A percentile compares a stretch with the other conserved stretches of the same genome.
Conservation (phyloP, 2,888 invertebrate species). For the Leptogaster cylindrica region DNA sequence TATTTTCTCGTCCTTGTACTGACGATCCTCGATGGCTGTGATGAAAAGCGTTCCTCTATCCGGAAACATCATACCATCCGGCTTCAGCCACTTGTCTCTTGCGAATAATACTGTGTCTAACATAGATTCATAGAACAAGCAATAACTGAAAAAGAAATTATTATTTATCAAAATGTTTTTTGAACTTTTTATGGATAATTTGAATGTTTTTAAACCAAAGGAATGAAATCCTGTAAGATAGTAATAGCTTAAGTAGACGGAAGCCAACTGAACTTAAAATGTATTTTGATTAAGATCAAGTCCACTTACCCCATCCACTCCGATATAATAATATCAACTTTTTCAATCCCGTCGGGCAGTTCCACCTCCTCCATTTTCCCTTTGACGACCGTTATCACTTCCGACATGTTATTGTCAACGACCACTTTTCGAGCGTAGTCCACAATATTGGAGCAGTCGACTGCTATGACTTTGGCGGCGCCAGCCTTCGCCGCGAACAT, state of each 20-base stretch:
- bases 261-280: too few species aligned
- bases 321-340: slow-evolving; percentile 90
- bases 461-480: slow-evolving; percentile 91
- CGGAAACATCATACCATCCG: slow-evolving; percentile 93
- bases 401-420: slow-evolving; percentile 80
- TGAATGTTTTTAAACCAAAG: too few species aligned
- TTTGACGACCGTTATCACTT: slow-evolving; percentile 83
- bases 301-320: slow-evolving; percentile 78
- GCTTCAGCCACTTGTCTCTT: slow-evolving; percentile 94
- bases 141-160: slow-evolving; percentile 65
- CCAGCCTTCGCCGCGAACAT: slow-evolving; percentile 99
- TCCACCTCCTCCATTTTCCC: slow-evolving; percentile 95
- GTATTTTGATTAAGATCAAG: too few species aligned
- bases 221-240: too few species aligned
- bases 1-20: slow-evolving; percentile 99
- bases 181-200: neutral
- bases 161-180: neutral
- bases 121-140: slow-evolving; percentile 99
- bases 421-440: slow-evolving; percentile 96
- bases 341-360: slow-evolving; percentile 85
- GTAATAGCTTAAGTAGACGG: too few species aligned
- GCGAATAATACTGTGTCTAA: slow-evolving; percentile 98
- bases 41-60: slow-evolving; percentile 93
- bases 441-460: slow-evolving; percentile 98
- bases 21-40: slow-evolving; percentile 92